Conservation (phyloP, 2,797 vertebrate genomes). For the Malacoctenus gilli region DNA sequence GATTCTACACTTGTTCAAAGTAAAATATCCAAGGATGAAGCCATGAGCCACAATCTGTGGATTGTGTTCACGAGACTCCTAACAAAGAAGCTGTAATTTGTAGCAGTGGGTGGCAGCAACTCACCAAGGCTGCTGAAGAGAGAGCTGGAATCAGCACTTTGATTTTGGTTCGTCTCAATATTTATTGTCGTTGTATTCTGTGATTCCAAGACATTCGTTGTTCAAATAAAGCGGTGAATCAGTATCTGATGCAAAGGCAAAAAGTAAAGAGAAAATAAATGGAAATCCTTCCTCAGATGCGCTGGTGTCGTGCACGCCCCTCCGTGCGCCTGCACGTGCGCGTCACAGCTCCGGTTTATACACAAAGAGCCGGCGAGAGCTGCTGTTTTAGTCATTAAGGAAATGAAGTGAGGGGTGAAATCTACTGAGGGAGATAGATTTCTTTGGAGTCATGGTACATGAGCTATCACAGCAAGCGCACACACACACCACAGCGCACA, state of each 20-base stretch:
- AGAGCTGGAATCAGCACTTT: no score
- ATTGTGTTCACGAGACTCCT: no score
- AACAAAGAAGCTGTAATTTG: no score
- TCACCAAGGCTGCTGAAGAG: background rate
- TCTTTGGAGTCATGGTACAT: slow-evolving; percentile 76
- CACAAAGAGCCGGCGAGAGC: slow-evolving; percentile 40
- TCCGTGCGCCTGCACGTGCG: background rate
- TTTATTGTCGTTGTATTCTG: no score
- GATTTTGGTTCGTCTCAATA: no score
- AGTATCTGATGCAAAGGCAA: no score
- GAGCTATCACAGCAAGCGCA: slow-evolving; percentile 63
- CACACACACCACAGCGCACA: no score
- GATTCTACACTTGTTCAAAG: no score
- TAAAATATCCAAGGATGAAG: no score
- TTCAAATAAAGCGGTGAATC: background rate
- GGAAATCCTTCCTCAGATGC: slow-evolving; percentile 1
- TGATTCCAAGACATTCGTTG: no score
- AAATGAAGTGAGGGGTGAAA: slow-evolving; percentile 78
- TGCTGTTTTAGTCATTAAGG: slow-evolving; percentile 74
- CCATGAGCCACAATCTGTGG: no score
- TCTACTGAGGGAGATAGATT: slow-evolving; percentile 70
- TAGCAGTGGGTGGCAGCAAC: slow-evolving; percentile 7
- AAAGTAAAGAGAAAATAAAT: slow-evolving; percentile 12
- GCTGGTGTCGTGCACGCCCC: no score
- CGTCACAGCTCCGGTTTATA: slow-evolving; percentile 28